Conservation (phyloP, 2,113 vertebrate species). For the Lampris megalopsis region DNA sequence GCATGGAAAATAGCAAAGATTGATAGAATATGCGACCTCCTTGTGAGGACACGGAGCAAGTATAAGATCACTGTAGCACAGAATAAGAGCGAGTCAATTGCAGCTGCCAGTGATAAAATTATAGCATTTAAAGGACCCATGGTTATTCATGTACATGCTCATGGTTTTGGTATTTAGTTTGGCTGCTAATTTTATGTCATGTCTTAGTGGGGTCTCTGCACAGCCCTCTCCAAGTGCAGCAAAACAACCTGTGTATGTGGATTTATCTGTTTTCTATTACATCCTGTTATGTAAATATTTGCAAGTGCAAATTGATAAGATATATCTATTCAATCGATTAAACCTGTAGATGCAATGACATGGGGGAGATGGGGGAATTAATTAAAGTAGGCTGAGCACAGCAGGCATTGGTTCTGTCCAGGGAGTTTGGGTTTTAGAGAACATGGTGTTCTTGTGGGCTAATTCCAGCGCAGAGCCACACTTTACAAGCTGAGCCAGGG, state of each 20-base stretch:
- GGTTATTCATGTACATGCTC: slow-evolving; percentile 29
- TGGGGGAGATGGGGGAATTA: neutral
- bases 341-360: slow-evolving; percentile 16
- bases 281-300: neutral
- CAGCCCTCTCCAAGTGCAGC: neutral
- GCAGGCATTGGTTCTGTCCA: neutral
- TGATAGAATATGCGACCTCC: slow-evolving; percentile 28
- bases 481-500: slow-evolving; percentile 12
- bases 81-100: slow-evolving; percentile 9
- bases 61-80: neutral
- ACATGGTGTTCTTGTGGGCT: slow-evolving; percentile 47
- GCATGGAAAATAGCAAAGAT: slow-evolving; percentile 9
- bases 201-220: slow-evolving; percentile 2
- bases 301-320: neutral
- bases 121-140: slow-evolving; percentile 40
- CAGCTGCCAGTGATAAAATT: slow-evolving; percentile 72
- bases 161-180: slow-evolving; percentile 42
- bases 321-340: neutral
- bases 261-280: neutral
- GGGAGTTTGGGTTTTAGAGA: slow-evolving; percentile 19
- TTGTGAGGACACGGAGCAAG: slow-evolving; percentile 30
- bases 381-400: neutral
- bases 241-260: slow-evolving; percentile 4
- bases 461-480: slow-evolving; percentile 36
- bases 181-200: slow-evolving; percentile 27